Evolutionary conservation across 92 coral and sea anemone genomes (phyloP), one percentile per base, ranked within the genome.

Genomic region (Epizoanthus scotinus): DNA sequence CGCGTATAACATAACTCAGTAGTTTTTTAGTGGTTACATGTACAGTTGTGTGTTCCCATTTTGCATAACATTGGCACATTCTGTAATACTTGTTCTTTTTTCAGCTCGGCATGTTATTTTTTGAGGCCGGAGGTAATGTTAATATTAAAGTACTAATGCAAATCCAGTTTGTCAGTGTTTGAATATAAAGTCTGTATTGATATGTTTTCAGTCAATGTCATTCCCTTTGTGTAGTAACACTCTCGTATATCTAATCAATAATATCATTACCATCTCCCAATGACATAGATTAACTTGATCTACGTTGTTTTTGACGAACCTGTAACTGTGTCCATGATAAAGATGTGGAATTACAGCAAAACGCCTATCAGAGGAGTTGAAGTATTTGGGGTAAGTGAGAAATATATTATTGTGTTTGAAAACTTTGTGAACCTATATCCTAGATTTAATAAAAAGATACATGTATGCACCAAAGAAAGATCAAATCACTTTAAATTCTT

Each of bases 261-360:
- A 14, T 72, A 47, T 31, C 24, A 18, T 18, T 70, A 27, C 19
- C 36, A 1, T 75, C 21, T 77, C 54, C 60, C 55, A 63, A n/a
- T 64, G 3, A 69, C 61, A 19, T 59, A 95, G 99, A 84, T 92
- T 2, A 95, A 95, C 64, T 79, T 91, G 55, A 82, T 95, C 19
- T 95, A 91, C 67, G 88, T 93, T 71, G 86, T 95, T 49, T 95
- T 95, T 82, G 99, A 95, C 57, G 96, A 95, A 72, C 99, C 99
- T 7, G 87, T 84, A 56, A 93, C 94, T 25, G 95, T 95, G 59
- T 95, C 99, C 57, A 95, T 93, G 99, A 88, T 95, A 2, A 93
- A 95, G 65, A 91, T 95, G 5, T 95, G 99, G 99, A 95, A 95
- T 86, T 95, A 95, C 94, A 91, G 97, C 85, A 95, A 95, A 86